Conservation (phyloP, 2,888 invertebrate genomes). For the Cistogaster globosa region DNA sequence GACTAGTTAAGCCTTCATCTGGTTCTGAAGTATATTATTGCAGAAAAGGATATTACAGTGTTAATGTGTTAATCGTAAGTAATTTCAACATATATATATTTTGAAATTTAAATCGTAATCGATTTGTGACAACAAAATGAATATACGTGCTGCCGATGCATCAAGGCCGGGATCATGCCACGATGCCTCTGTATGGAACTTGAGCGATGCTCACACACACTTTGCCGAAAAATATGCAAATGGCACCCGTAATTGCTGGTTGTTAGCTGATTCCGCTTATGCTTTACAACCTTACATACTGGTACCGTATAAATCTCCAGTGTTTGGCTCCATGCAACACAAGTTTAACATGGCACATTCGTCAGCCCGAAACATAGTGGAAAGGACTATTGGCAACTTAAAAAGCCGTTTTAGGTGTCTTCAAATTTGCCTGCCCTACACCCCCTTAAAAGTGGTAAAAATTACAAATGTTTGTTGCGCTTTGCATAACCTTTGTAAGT, state of each 20-base stretch:
- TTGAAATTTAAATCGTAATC: background rate
- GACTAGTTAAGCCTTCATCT: too few relatives aligned
- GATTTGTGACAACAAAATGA: conserved; percentile 50
- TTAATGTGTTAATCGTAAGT: conserved; percentile 40
- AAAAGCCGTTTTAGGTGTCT: conserved; percentile 32
- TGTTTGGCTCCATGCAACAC: conserved; percentile 2
- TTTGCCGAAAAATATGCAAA: too few relatives aligned
- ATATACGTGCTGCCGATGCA: conserved; percentile 25
- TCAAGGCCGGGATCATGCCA: conserved; percentile 42
- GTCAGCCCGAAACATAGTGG: conserved; percentile 21
- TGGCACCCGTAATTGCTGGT: conserved; percentile 2
- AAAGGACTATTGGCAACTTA: conserved; percentile 15
- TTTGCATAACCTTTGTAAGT: conserved; percentile 3
- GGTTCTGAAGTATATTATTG: too few relatives aligned
- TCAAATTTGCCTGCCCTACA: background rate
- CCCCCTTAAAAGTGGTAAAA: too few relatives aligned
- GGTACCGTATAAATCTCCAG: conserved; percentile 15
- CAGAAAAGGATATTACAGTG: conserved; percentile 10
- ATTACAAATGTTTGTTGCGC: background rate
- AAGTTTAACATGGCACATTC: conserved; percentile 33
- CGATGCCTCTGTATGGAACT: conserved; percentile 38
- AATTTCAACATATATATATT: background rate
- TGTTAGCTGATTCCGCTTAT: conserved; percentile 35
- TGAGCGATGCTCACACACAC: conserved; percentile 8
- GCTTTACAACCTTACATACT: conserved; percentile 8